Evolutionary conservation across 2,888 invertebrate species (phyloP), one percentile per base, ranked within the genome.

Genomic region (Melinaea marsaeus): DNA sequence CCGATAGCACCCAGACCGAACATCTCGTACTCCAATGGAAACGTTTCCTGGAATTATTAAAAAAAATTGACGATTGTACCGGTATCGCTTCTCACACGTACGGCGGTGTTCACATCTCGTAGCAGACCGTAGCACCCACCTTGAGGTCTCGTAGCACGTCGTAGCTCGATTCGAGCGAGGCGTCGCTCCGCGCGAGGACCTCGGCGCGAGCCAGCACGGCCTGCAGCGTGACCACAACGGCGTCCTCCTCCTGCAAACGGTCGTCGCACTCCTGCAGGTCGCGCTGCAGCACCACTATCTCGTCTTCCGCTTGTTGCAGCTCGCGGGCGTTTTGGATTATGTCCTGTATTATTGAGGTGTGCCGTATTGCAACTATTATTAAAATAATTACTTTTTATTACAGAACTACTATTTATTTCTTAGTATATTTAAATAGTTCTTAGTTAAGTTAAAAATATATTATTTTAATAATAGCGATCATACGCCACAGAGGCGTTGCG

Each of bases 261-360:
- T 93, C 92, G 59, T 93, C 91, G 60, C 97, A 89, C 61, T 93
- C 94, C 32, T 93, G 93, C 58, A 95, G 92, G 78, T 99, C 98
- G 64, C 96, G 93, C 72, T 95, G 94, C 32, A 99, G 84, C 0
- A 94, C 94, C 0, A 96, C 92, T 5, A 96, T 93, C 72, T 95
- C 93, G 77, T 99, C 98, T 74, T 94, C 94, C 6, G 96, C 94
- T 69, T 95, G 92, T 58, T 95, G 93, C 2, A 95, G 92, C 68
- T 94, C 93, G 61, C 95, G 93, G 65, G 97, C 97, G 74, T 96
- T 95, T 72, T 94, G 93, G 62, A 99, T 95, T 61, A 99, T 99
- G 71, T 98, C 96, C 93, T 94, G 58, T 60, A 69, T 32, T 13
- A 35, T 51, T 22, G 7, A 48, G n/a, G 13, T 5, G 11, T 22